Conservation (phyloP, 2,797 vertebrate species). For the Enteromius fasciolatus region DNA sequence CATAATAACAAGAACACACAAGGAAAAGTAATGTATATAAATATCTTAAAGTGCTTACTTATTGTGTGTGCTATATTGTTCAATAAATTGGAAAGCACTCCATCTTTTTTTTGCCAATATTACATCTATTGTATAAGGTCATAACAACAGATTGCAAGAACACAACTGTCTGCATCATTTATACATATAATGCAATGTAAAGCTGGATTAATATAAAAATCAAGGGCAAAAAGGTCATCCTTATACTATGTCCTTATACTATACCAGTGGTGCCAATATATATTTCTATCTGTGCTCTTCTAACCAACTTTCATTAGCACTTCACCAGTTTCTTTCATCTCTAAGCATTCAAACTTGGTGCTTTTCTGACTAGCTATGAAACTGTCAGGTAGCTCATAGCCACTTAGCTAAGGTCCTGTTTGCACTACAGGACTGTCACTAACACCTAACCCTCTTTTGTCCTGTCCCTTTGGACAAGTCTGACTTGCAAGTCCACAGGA, state of each 20-base stretch:
- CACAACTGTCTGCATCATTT: background rate
- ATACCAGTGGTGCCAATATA: background rate
- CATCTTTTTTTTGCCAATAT: background rate
- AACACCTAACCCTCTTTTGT: background rate
- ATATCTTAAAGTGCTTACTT: background rate
- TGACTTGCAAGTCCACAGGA: background rate
- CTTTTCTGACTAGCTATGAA: slow-evolving; percentile 1
- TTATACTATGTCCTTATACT: too few species aligned
- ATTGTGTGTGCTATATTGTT: background rate
- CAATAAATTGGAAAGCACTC: background rate
- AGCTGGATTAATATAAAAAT: background rate
- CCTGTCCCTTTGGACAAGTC: background rate
- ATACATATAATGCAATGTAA: background rate
- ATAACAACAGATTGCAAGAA: slow-evolving; percentile 28
- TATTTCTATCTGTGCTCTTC: background rate
- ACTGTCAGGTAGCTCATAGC: background rate
- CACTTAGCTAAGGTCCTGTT: background rate
- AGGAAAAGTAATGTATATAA: background rate
- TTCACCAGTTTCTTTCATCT: background rate
- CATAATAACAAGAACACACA: background rate
- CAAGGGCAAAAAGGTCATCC: background rate
- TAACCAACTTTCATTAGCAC: background rate
- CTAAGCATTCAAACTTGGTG: background rate
- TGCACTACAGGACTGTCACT: background rate
- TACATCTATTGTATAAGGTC: slow-evolving; percentile 11